Conservation (phyloP, 2,113 vertebrate genomes). For the Erinaceus europaeus region DNA sequence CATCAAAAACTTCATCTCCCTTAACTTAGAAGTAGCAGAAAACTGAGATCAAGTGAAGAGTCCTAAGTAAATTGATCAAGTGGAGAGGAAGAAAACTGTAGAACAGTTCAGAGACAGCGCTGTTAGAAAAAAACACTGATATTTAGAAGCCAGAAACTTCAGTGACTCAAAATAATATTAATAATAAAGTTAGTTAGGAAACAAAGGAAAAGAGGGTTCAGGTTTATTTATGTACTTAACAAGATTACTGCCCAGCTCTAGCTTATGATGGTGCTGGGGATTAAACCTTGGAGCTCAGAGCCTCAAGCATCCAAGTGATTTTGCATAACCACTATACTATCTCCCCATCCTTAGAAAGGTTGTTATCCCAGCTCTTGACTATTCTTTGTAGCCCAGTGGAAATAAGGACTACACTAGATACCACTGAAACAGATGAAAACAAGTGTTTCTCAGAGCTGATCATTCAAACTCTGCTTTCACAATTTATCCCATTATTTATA, state of each 20-base stretch:
- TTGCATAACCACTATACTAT: too few relatives aligned
- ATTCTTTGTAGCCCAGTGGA: not conserved
- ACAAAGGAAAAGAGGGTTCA: not conserved
- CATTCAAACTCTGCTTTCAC: not conserved
- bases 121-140: conserved; percentile 16
- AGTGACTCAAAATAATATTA: not conserved
- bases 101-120: not conserved
- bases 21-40: not conserved
- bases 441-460: not conserved
- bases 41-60: not conserved
- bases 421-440: too few relatives aligned
- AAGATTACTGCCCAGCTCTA: too few relatives aligned
- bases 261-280: too few relatives aligned
- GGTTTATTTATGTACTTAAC: too few relatives aligned
- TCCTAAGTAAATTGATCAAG: not conserved
- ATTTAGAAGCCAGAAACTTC: conserved; percentile 7
- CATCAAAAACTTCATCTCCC: not conserved
- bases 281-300: too few relatives aligned
- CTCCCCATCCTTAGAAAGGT: too few relatives aligned
- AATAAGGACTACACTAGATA: not conserved
- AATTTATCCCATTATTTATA: not conserved
- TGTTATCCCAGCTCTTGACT: not conserved
- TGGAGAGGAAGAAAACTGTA: not conserved
- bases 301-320: too few relatives aligned
- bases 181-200: not conserved